Evolutionary conservation across 2,113 vertebrate genomes (phyloP), one percentile per base, ranked within the genome.

Genomic region (Embiotoca jacksoni): DNA sequence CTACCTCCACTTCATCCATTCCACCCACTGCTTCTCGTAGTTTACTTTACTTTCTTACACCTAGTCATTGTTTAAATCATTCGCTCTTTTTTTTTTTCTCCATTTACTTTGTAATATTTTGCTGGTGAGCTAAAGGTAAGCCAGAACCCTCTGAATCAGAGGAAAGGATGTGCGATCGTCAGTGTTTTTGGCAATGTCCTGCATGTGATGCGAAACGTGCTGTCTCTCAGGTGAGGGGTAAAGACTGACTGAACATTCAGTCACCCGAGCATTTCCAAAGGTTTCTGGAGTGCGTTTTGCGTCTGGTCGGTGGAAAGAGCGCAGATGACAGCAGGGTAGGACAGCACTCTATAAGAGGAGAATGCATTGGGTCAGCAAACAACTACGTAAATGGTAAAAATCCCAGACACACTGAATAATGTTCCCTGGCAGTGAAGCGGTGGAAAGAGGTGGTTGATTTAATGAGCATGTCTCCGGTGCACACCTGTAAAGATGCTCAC

Each of bases 41-140:
- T 72, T 72, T 66, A 55, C 49, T 73, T 41, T 41, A 35, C 39
- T 84, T 53, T n/a, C 47, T 58, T 52, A 13, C 13, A 35, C 39
- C 15, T 61, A 52, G 55, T 71, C 59, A 33, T 39, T 60, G 58
- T 57, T 81, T 70, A 23, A 36, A 3, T 66, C 23, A 44, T 32
- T 35, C 14, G 15, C 13, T 15, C 68, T 13, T 8, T 67, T 63
- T 55, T 55, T 30, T 11, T 10, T 65, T 65, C 50, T 30, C 10
- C 39, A 50, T 76, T 72, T 70, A 85, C 86, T 74, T 80, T 33
- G 32, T 95, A 88, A 95, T 94, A 93, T 80, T n/a, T 80, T 90
- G 93, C 95, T 93, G 72, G 56, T 78, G 58, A 66, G 44, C 54
- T 46, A 3, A 9, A 65, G 39, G 33, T 13, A 46, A 70, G 49